Evolutionary conservation across 2,113 vertebrate species (phyloP), one percentile per base, ranked within the genome.

Genomic region (Lethenteron camtschaticum): DNA sequence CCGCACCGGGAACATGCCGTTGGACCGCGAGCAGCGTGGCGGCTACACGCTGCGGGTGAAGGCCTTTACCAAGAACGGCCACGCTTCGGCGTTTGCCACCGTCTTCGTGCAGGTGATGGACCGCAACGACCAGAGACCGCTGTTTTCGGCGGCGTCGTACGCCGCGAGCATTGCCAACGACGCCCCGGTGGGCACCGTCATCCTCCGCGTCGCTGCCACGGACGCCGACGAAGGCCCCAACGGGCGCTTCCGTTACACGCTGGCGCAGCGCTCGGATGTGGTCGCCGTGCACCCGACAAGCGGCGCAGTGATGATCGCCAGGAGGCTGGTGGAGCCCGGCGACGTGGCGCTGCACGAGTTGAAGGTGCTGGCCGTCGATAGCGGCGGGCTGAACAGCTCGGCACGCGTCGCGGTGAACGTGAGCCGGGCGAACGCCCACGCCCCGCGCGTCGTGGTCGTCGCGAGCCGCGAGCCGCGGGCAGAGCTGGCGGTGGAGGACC

Each of bases 171-270:
- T 96, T 76, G 86, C 84, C 0, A 92, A 97, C 79, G 92, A 91
- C 80, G 89, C 86, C 56, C 84, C 85, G 71, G 75, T 91, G 75
- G 85, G 92, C 78, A 84, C 85, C 66, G 96, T 90, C 16, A 82
- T 99, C 0, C 86, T 87, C 1, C 88, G 82, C 75, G 89, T 99
- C 74, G 91, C 82, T 2, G 94, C 94, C 9, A 99, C 94, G 0
- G 94, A 99, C 70, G 94, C 94, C 2, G 94, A 99, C 70, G 90
- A 95, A 60, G 94, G 94, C 77, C 96, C 94, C 20, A 99, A 96
- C 13, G 94, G 94, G 72, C 89, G 96, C 55, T 99, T 96, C 79
- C 96, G 96, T 80, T 99, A 95, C 68, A 95, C 91, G 73, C 96
- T 96, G 76, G 85, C 86, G 76, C 89, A 94, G 70, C 85, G 87